Evolutionary conservation across 2,888 invertebrate genomes (phyloP).

Genomic region (Notocelia uddmanniana): DNA sequence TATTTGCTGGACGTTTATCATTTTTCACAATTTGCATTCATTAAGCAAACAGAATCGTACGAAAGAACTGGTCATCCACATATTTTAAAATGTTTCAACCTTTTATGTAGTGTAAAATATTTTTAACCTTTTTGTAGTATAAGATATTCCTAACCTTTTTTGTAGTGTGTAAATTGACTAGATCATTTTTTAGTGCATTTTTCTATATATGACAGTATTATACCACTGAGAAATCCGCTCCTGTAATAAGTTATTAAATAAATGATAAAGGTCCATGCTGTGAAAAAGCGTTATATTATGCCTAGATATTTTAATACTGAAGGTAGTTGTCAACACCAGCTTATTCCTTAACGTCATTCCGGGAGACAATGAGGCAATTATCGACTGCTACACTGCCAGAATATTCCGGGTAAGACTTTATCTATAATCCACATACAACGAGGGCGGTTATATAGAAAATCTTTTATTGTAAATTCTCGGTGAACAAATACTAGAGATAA

Average conservation of each 20-base stretch:
- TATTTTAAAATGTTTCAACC: not conserved
- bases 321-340: not conserved
- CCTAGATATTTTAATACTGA: slow-evolving; percentile 35
- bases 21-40: not conserved
- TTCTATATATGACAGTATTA: not conserved
- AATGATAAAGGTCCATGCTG: slow-evolving; percentile 13
- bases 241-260: not conserved
- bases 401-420: not conserved
- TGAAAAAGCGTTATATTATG: slow-evolving; percentile 32
- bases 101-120: slow-evolving; percentile 1
- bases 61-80: not conserved
- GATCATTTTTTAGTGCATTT: slow-evolving; percentile 5
- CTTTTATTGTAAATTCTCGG: too few relatives aligned
- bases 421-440: too few relatives aligned
- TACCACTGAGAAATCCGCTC: not conserved
- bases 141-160: not conserved
- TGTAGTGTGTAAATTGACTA: slow-evolving; percentile 17
- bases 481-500: too few relatives aligned
- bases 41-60: not conserved
- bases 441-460: too few relatives aligned
- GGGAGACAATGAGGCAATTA: not conserved
- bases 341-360: not conserved
- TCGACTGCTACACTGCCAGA: not conserved
- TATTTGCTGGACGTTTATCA: slow-evolving; percentile 1
- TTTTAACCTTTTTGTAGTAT: too few relatives aligned